These are phyloP conservation scores for Actinernus sp. DNA, from an alignment of 92 coral and sea anemone species.

Conservation along the genomic window DNA sequence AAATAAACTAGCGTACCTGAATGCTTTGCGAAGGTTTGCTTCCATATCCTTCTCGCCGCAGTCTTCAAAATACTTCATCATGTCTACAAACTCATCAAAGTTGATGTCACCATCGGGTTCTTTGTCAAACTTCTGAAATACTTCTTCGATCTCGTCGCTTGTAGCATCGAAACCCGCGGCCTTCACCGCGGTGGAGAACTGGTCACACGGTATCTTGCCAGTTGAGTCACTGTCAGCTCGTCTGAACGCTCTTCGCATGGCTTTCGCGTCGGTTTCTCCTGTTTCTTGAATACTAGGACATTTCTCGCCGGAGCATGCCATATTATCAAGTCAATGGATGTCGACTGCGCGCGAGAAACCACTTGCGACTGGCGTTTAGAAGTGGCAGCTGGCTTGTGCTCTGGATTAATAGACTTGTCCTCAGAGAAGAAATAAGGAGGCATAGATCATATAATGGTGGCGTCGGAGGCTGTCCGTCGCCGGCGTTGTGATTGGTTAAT, in stretches of 20 bases:
- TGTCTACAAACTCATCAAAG: conserved; percentile 72
- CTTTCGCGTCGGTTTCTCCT: background rate
- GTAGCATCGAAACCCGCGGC: conserved; percentile 64
- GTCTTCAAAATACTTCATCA: conserved; percentile 60
- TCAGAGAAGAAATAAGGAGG: too few species aligned
- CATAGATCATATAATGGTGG: too few species aligned
- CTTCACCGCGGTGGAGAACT: conserved; percentile 69
- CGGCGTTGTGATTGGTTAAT: too few species aligned
- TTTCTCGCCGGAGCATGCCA: conserved; percentile 6
- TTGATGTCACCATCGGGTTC: conserved; percentile 65
- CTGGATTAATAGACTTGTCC: too few species aligned
- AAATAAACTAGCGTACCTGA: too few species aligned
- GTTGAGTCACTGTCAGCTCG: conserved; percentile 64
- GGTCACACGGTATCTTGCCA: conserved; percentile 60
- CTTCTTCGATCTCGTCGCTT: conserved; percentile 41
- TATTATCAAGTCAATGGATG: too few species aligned
- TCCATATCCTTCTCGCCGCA: conserved; percentile 51
- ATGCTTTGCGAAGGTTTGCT: conserved; percentile 74
- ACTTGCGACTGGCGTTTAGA: too few species aligned
- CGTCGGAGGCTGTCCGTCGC: too few species aligned
- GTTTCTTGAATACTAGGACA: conserved; percentile 1
- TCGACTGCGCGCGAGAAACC: too few species aligned
- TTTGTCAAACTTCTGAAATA: conserved; percentile 65
- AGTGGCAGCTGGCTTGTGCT: too few species aligned
- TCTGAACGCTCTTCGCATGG: conserved; percentile 55